Conservation (phyloP, 2,113 vertebrate species). For the Bolborhynchus lineola region DNA sequence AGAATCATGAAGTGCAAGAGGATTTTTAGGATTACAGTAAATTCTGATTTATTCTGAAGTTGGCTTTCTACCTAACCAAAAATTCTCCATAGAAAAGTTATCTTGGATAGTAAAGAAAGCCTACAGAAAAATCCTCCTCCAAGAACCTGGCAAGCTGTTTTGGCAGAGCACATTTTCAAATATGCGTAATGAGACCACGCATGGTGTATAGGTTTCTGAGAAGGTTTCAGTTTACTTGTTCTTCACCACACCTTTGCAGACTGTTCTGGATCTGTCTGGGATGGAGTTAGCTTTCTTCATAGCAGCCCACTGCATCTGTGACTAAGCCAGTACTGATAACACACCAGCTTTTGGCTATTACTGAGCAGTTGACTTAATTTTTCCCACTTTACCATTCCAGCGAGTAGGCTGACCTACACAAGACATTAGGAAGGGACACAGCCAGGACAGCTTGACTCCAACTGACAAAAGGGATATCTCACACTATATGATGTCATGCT, state of each 20-base stretch:
- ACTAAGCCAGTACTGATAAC: not conserved
- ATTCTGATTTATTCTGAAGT: not conserved
- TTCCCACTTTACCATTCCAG: not conserved
- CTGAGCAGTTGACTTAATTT: not conserved
- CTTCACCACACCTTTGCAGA: not conserved
- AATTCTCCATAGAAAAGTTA: not conserved
- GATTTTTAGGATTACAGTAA: not conserved
- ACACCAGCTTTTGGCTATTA: not conserved
- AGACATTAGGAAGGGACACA: not conserved
- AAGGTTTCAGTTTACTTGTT: not conserved
- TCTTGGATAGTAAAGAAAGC: not conserved
- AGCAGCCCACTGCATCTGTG: not conserved
- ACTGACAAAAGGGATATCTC: not conserved
- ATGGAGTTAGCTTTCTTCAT: not conserved
- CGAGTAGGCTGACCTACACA: not conserved
- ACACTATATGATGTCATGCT: not conserved
- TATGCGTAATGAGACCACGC: fast-evolving
- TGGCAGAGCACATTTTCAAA: not conserved
- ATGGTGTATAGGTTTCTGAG: not conserved
- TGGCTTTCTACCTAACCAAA: not conserved
- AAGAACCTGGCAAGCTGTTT: not conserved
- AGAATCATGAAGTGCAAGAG: not conserved
- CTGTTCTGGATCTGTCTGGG: not conserved
- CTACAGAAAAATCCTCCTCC: not conserved
- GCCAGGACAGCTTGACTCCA: not conserved